Conservation (phyloP, 2,113 vertebrate species). For the Hemicordylus capensis region DNA sequence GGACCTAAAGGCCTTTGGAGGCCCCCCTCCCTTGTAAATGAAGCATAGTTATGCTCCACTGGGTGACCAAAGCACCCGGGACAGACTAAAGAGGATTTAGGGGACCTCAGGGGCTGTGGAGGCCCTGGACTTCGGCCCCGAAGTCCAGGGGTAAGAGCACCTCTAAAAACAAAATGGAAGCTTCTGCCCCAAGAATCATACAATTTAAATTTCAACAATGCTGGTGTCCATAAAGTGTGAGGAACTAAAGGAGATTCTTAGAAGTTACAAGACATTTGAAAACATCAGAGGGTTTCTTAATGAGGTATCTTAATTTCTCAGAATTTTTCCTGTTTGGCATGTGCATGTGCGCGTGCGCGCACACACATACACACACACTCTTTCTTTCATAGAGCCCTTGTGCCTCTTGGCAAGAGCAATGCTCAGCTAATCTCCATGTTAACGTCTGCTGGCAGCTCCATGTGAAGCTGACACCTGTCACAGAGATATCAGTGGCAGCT, state of each 20-base stretch:
- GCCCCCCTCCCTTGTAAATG: too few relatives aligned
- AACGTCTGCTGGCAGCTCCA: slow-evolving; percentile 54
- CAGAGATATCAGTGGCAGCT: slow-evolving; percentile 71
- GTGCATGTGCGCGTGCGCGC: background rate
- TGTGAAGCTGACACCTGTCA: slow-evolving; percentile 76
- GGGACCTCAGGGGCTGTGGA: too few relatives aligned
- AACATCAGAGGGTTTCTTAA: slow-evolving; percentile 46
- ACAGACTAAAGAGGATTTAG: too few relatives aligned
- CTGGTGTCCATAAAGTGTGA: background rate
- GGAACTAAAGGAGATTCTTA: background rate
- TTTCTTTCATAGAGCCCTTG: slow-evolving; percentile 5
- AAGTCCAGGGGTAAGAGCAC: too few relatives aligned
- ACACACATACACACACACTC: background rate
- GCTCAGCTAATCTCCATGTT: slow-evolving; percentile 73
- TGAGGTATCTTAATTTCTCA: slow-evolving; percentile 35
- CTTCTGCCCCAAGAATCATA: background rate
- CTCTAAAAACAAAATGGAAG: background rate
- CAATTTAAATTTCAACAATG: background rate
- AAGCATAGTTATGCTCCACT: too few relatives aligned
- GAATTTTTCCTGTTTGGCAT: slow-evolving; percentile 49
- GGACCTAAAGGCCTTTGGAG: too few relatives aligned
- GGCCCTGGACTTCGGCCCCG: too few relatives aligned
- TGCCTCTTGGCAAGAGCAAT: slow-evolving; percentile 41
- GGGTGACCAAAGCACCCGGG: too few relatives aligned
- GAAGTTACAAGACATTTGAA: slow-evolving; percentile 42